Percentiles rank a stretch among this genome's conserved stretches.
Conservation (phyloP, 2,797 vertebrate genomes). For the Bufotes viridis region DNA sequence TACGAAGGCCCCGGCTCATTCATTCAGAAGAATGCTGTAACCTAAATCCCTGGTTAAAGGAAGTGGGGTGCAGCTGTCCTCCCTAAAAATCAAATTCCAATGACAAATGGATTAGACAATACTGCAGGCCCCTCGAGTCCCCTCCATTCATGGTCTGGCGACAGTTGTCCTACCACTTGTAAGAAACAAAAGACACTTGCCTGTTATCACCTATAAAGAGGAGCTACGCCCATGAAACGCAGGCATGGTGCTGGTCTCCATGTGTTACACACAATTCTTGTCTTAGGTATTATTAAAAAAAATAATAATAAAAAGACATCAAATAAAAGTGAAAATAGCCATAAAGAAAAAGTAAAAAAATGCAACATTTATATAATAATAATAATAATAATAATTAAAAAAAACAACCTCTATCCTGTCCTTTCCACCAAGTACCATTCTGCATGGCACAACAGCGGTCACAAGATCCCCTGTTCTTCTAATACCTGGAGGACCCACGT, state of each 20-base stretch:
- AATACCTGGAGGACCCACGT: too few relatives aligned
- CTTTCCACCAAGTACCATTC: too few relatives aligned
- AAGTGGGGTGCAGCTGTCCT: slow-evolving; percentile 49
- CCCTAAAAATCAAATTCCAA: slow-evolving; percentile 42
- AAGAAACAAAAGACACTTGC: slow-evolving; percentile 8
- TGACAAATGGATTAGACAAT: slow-evolving; percentile 30
- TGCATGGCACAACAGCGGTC: too few relatives aligned
- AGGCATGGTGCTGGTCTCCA: neutral
- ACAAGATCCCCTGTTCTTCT: too few relatives aligned
- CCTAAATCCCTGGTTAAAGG: slow-evolving; percentile 1
- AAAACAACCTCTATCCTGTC: too few relatives aligned
- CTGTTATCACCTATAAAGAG: slow-evolving; percentile 25
- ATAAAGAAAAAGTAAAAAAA: too few relatives aligned
- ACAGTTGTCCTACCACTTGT: slow-evolving; percentile 41
- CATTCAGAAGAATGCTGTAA: slow-evolving; percentile 23
- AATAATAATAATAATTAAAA: neutral
- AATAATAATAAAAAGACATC: neutral
- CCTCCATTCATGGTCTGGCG: slow-evolving; percentile 2
- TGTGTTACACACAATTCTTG: neutral
- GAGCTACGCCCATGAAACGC: neutral
- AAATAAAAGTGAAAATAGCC: neutral
- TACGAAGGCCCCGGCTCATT: neutral
- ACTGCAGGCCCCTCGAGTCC: neutral
- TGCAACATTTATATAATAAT: too few relatives aligned
- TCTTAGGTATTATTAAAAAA: neutral